phyloP scores from a whole-genome alignment of 2,797 vertebrate species.

The Perodicticus potto region DNA sequence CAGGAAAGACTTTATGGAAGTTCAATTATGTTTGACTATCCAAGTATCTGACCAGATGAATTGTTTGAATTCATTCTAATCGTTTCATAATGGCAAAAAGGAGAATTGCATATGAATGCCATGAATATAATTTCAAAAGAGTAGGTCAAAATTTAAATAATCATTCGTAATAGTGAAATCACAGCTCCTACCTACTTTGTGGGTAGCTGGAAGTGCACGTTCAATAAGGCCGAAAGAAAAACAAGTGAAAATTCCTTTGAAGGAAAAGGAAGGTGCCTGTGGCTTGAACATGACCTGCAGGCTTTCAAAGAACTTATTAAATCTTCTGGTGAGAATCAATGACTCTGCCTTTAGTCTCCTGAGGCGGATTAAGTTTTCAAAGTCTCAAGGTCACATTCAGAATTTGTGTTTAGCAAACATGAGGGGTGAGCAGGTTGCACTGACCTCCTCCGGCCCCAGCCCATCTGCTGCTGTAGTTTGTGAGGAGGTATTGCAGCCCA shows the following conservation, averaged over 20 bases:
- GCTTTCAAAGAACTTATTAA: neutral
- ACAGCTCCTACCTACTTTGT: neutral
- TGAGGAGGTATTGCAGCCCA: neutral
- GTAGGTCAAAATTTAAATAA: neutral
- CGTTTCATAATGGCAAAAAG: neutral
- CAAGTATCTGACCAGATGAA: neutral
- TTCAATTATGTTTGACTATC: constrained; percentile 36
- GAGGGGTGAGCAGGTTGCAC: neutral
- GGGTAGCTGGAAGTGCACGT: neutral
- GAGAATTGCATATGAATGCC: neutral
- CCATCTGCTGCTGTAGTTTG: neutral
- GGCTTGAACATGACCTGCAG: neutral
- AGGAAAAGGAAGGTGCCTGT: neutral
- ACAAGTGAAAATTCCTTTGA: neutral
- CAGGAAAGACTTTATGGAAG: neutral
- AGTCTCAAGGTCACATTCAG: neutral
- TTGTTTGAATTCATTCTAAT: neutral
- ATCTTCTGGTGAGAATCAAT: neutral
- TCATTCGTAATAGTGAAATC: neutral
- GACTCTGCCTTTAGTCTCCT: neutral
- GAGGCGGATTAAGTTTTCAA: neutral
- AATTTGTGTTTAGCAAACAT: neutral
- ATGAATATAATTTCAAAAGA: neutral
- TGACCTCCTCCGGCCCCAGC: neutral
- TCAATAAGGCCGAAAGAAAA: neutral